These are phyloP conservation scores for Papilio machaon DNA, from an alignment of 1,140 invertebrate genomes.

Conservation along the genomic window DNA sequence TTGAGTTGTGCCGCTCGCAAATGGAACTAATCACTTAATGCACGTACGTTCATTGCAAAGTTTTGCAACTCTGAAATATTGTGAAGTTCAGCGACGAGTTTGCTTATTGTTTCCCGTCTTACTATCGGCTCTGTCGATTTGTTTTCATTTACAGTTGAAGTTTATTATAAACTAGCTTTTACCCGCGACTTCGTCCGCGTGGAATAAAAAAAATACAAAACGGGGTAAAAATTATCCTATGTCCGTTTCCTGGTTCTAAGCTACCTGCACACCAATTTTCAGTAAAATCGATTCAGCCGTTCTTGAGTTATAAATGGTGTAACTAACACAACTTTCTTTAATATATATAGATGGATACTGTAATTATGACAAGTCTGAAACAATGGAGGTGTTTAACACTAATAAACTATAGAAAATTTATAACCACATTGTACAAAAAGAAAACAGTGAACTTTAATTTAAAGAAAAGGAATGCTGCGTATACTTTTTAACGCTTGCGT, in stretches of 20 bases:
- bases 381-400: neutral
- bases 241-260: too few species aligned
- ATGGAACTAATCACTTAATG: constrained; percentile 79
- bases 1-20: constrained; percentile 70
- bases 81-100: constrained; percentile 62
- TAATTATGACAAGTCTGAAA: neutral
- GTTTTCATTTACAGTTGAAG: neutral
- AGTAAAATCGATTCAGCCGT: too few species aligned
- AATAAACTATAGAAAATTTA: neutral
- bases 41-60: constrained; percentile 58
- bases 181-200: too few species aligned
- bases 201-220: too few species aligned
- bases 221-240: too few species aligned
- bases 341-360: neutral
- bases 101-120: constrained; percentile 49
- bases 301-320: too few species aligned
- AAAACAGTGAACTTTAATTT: too few species aligned
- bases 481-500: too few species aligned
- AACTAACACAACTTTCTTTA: too few species aligned
- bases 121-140: constrained; percentile 39
- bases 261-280: too few species aligned
- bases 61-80: constrained; percentile 71
- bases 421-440: neutral
- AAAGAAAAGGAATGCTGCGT: too few species aligned
- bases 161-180: constrained; percentile 11